Evolutionary conservation across 2,888 invertebrate species (phyloP).

Genomic region (Aricia artaxerxes): DNA sequence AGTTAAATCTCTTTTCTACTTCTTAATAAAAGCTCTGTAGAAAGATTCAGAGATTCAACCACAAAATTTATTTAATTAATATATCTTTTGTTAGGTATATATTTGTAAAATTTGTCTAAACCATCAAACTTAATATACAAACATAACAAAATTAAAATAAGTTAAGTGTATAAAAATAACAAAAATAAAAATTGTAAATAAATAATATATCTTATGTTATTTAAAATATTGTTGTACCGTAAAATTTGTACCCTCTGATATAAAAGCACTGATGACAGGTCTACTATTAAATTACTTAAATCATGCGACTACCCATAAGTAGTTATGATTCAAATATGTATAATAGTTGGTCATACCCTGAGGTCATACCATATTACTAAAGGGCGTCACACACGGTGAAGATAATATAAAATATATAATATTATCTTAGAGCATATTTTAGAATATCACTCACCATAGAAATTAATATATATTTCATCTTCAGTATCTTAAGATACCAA

Average conservation of each 20-base stretch:
- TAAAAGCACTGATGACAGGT: not conserved
- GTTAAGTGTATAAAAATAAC: not conserved
- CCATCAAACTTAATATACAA: not conserved
- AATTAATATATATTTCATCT: too few relatives aligned
- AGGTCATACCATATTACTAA: not conserved
- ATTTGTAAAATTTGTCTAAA: not conserved
- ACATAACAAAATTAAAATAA: conserved; percentile 16
- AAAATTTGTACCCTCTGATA: not conserved
- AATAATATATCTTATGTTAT: not conserved
- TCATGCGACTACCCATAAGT: not conserved
- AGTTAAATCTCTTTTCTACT: too few relatives aligned
- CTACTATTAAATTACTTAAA: not conserved
- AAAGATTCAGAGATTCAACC: too few relatives aligned
- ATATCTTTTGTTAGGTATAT: not conserved
- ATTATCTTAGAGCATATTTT: too few relatives aligned
- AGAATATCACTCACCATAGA: too few relatives aligned
- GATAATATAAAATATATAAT: too few relatives aligned
- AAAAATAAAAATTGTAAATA: not conserved
- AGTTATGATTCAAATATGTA: not conserved
- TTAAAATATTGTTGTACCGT: conserved; percentile 5
- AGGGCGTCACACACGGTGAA: too few relatives aligned
- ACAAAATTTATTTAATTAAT: too few relatives aligned
- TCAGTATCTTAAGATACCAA: too few relatives aligned
- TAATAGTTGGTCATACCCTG: not conserved
- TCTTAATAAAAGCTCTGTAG: too few relatives aligned